These are phyloP conservation scores for Meghimatium bilineatum DNA, from an alignment of 2,888 invertebrate species.

Conservation along the genomic window DNA sequence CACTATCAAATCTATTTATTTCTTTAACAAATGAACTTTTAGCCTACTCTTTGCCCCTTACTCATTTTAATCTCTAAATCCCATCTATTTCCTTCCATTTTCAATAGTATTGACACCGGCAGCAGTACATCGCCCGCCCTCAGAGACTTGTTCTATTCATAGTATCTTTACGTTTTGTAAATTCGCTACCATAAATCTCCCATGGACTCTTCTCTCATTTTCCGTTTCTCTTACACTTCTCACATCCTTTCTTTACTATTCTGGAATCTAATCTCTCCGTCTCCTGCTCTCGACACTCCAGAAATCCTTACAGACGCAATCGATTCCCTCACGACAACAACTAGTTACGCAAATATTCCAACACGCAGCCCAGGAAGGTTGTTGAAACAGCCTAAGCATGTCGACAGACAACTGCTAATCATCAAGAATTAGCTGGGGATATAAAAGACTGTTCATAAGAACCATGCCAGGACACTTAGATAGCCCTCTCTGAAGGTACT, in stretches of 20 bases:
- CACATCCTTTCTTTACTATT: neutral
- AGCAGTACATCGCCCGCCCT: neutral
- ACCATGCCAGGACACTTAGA: neutral
- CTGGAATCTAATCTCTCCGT: neutral
- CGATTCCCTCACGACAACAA: neutral
- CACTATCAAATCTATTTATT: no score
- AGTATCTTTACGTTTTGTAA: neutral
- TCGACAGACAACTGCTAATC: neutral
- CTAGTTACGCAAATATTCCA: constrained; percentile 1
- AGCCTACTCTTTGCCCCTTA: neutral
- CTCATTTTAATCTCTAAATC: neutral
- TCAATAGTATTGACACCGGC: neutral
- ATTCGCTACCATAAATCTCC: neutral
- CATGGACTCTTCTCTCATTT: neutral
- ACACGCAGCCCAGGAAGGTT: neutral
- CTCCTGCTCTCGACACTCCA: neutral
- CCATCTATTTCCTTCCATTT: neutral
- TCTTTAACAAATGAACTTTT: no score
- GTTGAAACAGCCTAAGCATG: neutral
- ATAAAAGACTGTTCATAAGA: neutral
- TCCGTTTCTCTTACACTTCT: neutral
- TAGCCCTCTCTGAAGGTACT: neutral
- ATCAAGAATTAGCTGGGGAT: neutral
- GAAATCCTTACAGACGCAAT: neutral
- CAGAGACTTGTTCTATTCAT: neutral